These are phyloP conservation scores for Etia nguti DNA, from an alignment of 2,113 vertebrate genomes.

Conservation along the genomic window DNA sequence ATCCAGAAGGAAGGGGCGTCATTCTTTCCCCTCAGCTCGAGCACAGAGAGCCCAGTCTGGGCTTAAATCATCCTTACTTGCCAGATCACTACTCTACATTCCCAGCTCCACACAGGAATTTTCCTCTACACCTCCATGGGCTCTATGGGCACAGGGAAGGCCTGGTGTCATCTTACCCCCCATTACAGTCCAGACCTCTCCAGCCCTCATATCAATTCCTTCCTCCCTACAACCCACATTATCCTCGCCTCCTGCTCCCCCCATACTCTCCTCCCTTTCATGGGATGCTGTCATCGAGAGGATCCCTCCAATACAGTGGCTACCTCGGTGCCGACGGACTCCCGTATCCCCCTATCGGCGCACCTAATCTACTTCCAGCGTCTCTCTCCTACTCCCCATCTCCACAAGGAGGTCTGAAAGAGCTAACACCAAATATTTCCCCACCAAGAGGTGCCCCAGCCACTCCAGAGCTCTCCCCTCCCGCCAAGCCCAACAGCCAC, in stretches of 20 bases:
- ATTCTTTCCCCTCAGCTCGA: conserved; percentile 4
- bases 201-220: conserved; percentile 59
- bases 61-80: background rate
- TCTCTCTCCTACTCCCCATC: conserved; percentile 40
- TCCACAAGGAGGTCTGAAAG: conserved; percentile 57
- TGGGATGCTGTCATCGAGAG: conserved; percentile 55
- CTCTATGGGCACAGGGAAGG: conserved; percentile 66
- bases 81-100: background rate
- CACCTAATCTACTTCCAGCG: conserved; percentile 41
- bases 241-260: conserved; percentile 57
- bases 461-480: conserved; percentile 62
- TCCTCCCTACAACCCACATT: conserved; percentile 49
- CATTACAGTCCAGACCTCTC: conserved; percentile 60
- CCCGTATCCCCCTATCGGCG: conserved; percentile 41
- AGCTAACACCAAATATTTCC: conserved; percentile 58
- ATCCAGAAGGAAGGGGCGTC: background rate
- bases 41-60: conserved; percentile 13
- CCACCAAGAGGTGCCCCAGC: conserved; percentile 54
- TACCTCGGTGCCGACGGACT: conserved; percentile 54
- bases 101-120: conserved; percentile 3
- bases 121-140: conserved; percentile 59
- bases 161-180: conserved; percentile 63
- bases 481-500: background rate
- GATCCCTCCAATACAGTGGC: conserved; percentile 21
- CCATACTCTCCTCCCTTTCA: conserved; percentile 59